These are phyloP conservation scores for Solen grandis DNA, from an alignment of 1,140 invertebrate species.

Conservation along the genomic window DNA sequence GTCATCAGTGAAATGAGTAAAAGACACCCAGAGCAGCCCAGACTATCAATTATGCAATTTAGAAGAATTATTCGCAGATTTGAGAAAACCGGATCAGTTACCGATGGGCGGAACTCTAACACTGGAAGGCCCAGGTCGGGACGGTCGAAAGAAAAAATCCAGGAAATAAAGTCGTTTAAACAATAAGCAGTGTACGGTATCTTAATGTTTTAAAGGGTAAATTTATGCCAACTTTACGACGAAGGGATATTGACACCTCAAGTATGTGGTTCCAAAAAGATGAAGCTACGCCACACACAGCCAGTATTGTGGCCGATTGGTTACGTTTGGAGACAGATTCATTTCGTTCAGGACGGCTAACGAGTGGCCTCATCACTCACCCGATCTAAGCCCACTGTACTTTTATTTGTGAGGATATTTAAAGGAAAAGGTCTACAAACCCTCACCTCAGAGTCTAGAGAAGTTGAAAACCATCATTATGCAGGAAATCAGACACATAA, in stretches of 20 bases:
- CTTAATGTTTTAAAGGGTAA: background rate
- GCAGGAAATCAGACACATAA: background rate
- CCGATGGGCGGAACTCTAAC: background rate
- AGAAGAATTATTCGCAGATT: background rate
- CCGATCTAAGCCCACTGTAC: background rate
- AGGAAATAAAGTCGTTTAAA: background rate
- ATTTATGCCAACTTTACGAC: background rate
- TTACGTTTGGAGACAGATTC: background rate
- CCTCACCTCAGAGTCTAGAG: background rate
- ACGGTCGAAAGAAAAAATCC: background rate
- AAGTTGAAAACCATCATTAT: background rate
- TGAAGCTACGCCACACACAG: background rate
- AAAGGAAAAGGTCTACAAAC: background rate
- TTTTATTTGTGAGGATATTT: background rate
- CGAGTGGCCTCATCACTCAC: background rate
- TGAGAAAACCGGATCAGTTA: background rate
- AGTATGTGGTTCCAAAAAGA: background rate
- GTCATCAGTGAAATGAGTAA: background rate
- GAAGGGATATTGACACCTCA: background rate
- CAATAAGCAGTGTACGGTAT: background rate
- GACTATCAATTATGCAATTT: background rate
- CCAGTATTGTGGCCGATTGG: background rate
- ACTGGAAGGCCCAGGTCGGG: background rate
- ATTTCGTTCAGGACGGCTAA: background rate
- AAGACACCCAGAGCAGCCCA: background rate